Conservation (phyloP, 2,888 invertebrate genomes). For the Ceramica pisi region DNA sequence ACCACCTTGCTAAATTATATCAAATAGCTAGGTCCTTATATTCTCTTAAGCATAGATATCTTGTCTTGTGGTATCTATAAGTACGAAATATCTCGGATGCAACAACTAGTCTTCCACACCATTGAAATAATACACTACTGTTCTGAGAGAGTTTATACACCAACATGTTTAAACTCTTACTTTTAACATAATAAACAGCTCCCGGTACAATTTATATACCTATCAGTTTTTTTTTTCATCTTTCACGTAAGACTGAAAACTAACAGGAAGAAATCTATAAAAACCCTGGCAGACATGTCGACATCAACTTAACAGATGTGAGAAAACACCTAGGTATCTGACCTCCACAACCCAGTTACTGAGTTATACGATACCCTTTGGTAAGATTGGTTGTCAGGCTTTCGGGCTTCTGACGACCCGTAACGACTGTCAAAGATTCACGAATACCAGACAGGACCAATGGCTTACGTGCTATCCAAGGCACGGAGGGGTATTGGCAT, state of each 20-base stretch:
- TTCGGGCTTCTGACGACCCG: no score
- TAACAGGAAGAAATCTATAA: not conserved
- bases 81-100: conserved; percentile 36
- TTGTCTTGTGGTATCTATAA: not conserved
- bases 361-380: no score
- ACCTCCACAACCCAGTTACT: no score
- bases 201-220: not conserved
- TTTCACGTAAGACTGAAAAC: not conserved
- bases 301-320: no score
- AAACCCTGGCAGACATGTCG: not conserved
- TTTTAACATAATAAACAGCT: conserved; percentile 9
- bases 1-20: conserved; percentile 25
- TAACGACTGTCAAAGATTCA: no score
- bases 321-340: not conserved
- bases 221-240: not conserved
- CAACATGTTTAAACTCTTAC: not conserved
- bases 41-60: conserved; percentile 5
- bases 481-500: no score
- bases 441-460: no score
- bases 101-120: conserved; percentile 24
- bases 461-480: no score
- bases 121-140: conserved; percentile 8
- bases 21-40: not conserved
- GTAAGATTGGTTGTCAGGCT: no score
- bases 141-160: no score